These are phyloP conservation scores for Dioctria linearis DNA, from an alignment of 2,888 invertebrate species.

Conservation along the genomic window DNA sequence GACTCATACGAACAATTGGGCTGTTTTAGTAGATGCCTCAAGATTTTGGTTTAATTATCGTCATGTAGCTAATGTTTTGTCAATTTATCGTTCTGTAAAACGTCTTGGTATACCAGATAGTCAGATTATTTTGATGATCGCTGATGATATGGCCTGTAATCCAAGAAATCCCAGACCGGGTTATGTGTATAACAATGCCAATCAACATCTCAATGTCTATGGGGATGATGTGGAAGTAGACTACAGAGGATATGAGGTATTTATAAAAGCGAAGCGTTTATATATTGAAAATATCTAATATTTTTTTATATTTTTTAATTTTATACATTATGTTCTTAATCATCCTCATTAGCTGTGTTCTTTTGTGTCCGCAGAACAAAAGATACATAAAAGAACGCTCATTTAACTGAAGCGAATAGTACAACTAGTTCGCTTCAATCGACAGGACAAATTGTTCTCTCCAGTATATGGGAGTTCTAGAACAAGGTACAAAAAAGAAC, in stretches of 20 bases:
- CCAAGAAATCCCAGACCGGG: constrained; percentile 97
- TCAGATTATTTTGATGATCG: constrained; percentile 99
- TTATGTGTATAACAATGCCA: constrained; percentile 97
- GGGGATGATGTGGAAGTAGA: constrained; percentile 99
- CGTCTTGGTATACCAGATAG: constrained; percentile 98
- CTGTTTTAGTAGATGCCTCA: constrained; percentile 98
- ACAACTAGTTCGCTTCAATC: too few relatives aligned
- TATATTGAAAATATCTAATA: too few relatives aligned
- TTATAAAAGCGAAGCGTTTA: too few relatives aligned
- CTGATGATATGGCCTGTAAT: constrained; percentile 99
- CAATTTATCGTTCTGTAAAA: constrained; percentile 98
- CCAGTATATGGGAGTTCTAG: too few relatives aligned
- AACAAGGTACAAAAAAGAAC: too few relatives aligned
- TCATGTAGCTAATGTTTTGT: constrained; percentile 98
- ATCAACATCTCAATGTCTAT: constrained; percentile 98
- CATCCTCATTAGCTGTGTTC: too few relatives aligned
- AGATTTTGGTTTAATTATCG: constrained; percentile 99
- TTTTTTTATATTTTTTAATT: too few relatives aligned
- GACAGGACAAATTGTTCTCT: too few relatives aligned
- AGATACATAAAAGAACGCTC: too few relatives aligned
- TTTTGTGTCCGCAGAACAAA: too few relatives aligned
- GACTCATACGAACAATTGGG: constrained; percentile 98
- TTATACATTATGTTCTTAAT: too few relatives aligned
- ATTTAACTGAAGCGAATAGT: too few relatives aligned
- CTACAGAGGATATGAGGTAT: constrained; percentile 92